phyloP scores from a whole-genome alignment of 2,797 vertebrate genomes.

The Eupleurogrammus muticus region DNA sequence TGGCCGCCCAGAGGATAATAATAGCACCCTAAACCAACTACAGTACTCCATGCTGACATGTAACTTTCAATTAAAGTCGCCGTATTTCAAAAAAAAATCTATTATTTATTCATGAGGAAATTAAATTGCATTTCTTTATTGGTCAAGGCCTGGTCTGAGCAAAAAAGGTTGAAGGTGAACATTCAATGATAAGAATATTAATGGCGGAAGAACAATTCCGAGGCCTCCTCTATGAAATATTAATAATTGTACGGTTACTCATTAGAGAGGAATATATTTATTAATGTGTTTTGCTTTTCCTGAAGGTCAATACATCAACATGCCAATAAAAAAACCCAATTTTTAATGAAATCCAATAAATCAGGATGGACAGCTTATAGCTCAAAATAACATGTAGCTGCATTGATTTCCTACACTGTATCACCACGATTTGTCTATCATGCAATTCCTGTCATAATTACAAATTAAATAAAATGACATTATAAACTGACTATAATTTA shows the following conservation, averaged over 20 bases:
- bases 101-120: constrained; percentile 61
- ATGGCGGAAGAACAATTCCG: constrained; percentile 20
- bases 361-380: background rate
- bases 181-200: constrained; percentile 18
- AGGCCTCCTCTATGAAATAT: constrained; percentile 16
- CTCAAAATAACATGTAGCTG: background rate
- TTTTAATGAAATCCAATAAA: too few relatives aligned
- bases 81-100: constrained; percentile 63
- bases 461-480: background rate
- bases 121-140: constrained; percentile 63
- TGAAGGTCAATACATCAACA: background rate
- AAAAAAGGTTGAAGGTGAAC: constrained; percentile 50
- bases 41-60: constrained; percentile 39
- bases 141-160: constrained; percentile 43
- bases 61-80: constrained; percentile 60
- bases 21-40: constrained; percentile 26
- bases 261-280: background rate
- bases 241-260: constrained; percentile 14
- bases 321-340: background rate
- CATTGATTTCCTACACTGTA: background rate
- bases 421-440: background rate
- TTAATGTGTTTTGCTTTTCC: background rate
- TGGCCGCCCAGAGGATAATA: constrained; percentile 36
- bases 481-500: background rate
- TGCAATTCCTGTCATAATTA: background rate